Evolutionary conservation across 2,888 invertebrate genomes (phyloP), one percentile per base, ranked within the genome.

Genomic region (Sthenelais limicola): DNA sequence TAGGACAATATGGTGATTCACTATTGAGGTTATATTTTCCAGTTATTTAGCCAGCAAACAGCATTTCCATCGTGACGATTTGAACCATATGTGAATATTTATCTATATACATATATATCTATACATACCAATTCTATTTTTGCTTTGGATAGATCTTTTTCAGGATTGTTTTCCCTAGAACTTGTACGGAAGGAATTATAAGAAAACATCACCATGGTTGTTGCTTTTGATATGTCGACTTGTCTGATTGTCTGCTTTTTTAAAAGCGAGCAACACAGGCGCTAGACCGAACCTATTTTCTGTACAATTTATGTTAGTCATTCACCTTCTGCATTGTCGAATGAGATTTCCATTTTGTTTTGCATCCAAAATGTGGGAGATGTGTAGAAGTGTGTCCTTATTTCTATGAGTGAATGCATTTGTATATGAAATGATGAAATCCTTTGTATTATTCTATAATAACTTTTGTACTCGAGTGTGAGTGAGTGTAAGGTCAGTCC

Each of bases 321-420:
- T 58, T 58, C 3, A 33, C 58, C n/a, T 58, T 33, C 4, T 58
- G 38, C 38, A 58, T 58, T 58, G 58, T 38, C 58, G 38, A 38
- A 58, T 58, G 58, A 58, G 58, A 58, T 58, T 58, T 58, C 38
- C 38, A 58, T n/a, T n/a, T n/a, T n/a, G n/a, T n/a, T 58, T 58
- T 5, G 58, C 58, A 33, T 58, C 35, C 38, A 24, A n/a, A 15
- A 33, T 58, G 35, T 33, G 54, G 15, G 21, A 21, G 35, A 28
- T 24, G 58, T 12, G 58, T 58, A 38, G 35, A 58, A 30, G 54
- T n/a, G n/a, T n/a, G 21, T 54, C 54, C 32, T 54, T 54, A 26
- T 54, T 54, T 26, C 54, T 26, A 32, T 26, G n/a, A n/a, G n/a
- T n/a, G n/a, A n/a, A n/a, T n/a, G n/a, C n/a, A n/a, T n/a, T n/a